phyloP scores from a whole-genome alignment of 2,113 vertebrate species.

The Cricetomys ansorgei region DNA sequence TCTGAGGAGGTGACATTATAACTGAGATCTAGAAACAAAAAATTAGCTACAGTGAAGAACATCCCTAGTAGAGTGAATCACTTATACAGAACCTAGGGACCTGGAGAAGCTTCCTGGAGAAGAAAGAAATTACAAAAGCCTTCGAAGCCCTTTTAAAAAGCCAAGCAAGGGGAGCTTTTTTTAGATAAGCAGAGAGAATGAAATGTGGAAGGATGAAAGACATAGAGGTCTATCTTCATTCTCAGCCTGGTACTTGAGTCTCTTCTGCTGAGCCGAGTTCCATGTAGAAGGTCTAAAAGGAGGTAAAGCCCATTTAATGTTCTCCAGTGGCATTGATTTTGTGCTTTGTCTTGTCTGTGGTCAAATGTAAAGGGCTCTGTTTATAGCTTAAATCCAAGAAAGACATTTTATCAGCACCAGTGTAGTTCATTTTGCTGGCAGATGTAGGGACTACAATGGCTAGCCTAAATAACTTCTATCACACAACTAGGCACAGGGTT shows the following conservation, averaged over 20 bases:
- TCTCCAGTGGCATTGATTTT: not conserved
- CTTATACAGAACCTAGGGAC: not conserved
- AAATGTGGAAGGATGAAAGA: not conserved
- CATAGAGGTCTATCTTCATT: not conserved
- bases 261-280: not conserved
- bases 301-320: not conserved
- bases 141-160: not conserved
- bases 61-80: not conserved
- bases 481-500: not conserved
- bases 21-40: not conserved
- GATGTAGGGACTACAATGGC: too few relatives aligned
- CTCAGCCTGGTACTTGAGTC: too few relatives aligned
- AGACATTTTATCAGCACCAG: not conserved
- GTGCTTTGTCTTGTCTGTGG: not conserved
- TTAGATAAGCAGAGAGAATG: not conserved
- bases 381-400: not conserved
- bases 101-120: not conserved
- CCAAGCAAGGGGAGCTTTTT: not conserved
- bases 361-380: not conserved
- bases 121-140: not conserved
- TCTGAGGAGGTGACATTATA: not conserved
- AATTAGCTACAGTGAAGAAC: not conserved
- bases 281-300: constrained; percentile 10
- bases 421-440: not conserved
- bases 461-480: not conserved